A percentile compares a stretch with the other conserved stretches of the same genome.
Evolutionary conservation across 2,797 vertebrate species (phyloP).

Genomic region (Poeciliopsis turneri): DNA sequence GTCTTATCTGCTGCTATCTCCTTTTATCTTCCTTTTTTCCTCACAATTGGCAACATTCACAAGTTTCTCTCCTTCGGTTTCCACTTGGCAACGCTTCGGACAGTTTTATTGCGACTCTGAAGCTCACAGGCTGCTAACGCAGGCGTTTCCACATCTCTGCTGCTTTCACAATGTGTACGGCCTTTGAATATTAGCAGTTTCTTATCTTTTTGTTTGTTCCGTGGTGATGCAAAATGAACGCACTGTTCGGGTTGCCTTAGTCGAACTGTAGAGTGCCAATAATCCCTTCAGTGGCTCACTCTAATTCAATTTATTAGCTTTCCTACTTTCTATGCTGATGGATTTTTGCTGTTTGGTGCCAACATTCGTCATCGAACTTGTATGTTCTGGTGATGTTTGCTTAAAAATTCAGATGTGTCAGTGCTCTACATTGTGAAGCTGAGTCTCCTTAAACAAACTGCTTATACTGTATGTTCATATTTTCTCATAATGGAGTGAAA

Average conservation of each 20-base stretch:
- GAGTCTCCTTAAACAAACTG: neutral
- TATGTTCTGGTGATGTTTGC: neutral
- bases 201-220: neutral
- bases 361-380: neutral
- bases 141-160: neutral
- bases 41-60: neutral
- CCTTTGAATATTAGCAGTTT: neutral
- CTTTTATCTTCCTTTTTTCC: neutral
- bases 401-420: neutral
- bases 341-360: neutral
- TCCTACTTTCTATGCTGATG: neutral
- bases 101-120: neutral
- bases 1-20: neutral
- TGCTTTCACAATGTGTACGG: neutral
- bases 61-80: neutral
- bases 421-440: neutral
- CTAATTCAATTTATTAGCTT: neutral
- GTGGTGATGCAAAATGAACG: neutral
- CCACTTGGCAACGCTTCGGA: neutral
- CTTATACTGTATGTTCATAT: constrained; percentile 5
- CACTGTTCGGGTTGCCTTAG: neutral
- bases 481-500: constrained; percentile 19
- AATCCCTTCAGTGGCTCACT: neutral
- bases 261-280: neutral
- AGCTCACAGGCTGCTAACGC: neutral